phyloP scores from a whole-genome alignment of 23 tunicate species.

The Oikopleura dioica region DNA sequence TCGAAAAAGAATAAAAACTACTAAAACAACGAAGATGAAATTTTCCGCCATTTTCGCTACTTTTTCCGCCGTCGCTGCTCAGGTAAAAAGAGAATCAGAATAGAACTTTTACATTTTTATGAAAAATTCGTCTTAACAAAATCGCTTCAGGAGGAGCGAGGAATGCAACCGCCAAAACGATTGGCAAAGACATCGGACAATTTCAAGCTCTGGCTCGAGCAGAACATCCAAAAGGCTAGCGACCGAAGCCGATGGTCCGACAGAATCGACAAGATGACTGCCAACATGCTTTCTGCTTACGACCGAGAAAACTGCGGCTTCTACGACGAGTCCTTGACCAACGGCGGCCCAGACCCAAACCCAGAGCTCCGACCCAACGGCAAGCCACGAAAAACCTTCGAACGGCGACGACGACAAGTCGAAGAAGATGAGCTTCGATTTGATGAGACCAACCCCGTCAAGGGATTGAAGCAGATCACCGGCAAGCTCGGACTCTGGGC shows the following conservation, averaged over 20 bases:
- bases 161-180: background rate
- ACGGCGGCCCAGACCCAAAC: conserved; percentile 12
- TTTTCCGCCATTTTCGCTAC: no score
- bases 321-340: background rate
- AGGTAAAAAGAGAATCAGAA: no score
- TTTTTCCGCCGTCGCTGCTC: no score
- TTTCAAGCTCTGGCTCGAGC: background rate
- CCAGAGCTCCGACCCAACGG: conserved; percentile 1
- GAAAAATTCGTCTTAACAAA: no score
- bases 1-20: no score
- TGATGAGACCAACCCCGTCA: background rate
- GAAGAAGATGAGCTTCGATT: background rate
- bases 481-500: background rate
- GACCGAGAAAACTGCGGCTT: background rate
- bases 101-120: no score
- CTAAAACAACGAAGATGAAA: no score
- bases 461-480: background rate
- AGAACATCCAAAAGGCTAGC: no score
- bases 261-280: background rate
- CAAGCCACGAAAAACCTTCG: background rate
- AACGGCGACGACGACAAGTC: background rate
- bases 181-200: background rate
- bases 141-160: no score
- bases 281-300: background rate
- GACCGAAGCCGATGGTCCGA: background rate